These are phyloP conservation scores for Aythya baeri DNA, from an alignment of 2,113 vertebrate genomes.

Conservation along the genomic window DNA sequence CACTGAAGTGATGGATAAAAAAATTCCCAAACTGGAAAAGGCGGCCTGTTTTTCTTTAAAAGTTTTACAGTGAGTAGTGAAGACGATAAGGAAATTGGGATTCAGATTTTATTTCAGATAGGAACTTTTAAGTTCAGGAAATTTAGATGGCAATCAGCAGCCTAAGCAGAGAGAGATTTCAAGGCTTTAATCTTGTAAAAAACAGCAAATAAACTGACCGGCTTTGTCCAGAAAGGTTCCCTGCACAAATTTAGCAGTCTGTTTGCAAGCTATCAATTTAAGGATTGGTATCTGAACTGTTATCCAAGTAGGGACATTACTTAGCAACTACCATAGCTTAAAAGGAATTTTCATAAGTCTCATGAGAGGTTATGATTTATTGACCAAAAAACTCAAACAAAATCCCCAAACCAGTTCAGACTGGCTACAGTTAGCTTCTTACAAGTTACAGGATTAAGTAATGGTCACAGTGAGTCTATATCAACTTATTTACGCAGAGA, in stretches of 20 bases:
- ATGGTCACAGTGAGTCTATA: constrained; percentile 9
- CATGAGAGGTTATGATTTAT: constrained; percentile 62
- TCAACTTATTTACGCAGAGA: not conserved
- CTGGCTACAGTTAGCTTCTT: constrained; percentile 30
- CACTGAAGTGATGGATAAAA: not conserved
- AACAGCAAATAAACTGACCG: not conserved
- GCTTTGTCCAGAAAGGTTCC: constrained; percentile 7
- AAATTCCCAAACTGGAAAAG: not conserved
- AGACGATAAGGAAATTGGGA: not conserved
- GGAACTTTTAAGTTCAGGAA: not conserved
- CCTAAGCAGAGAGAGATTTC: not conserved
- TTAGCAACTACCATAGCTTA: constrained; percentile 36
- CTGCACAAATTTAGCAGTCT: constrained; percentile 29
- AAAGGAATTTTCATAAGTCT: constrained; percentile 62
- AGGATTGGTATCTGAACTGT: constrained; percentile 54
- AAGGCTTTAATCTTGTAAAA: constrained; percentile 14
- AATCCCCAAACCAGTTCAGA: constrained; percentile 9
- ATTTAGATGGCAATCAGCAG: not conserved
- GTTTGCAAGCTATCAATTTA: constrained; percentile 56
- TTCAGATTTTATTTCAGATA: constrained; percentile 20
- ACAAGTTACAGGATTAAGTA: constrained; percentile 19
- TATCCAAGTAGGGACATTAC: constrained; percentile 63
- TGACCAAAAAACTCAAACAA: constrained; percentile 49
- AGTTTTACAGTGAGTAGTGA: not conserved
- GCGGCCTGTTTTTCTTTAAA: not conserved